Evolutionary conservation across 1,140 invertebrate species (phyloP), one percentile per base, ranked within the genome.

Genomic region (Lordiphosa clarofinis): DNA sequence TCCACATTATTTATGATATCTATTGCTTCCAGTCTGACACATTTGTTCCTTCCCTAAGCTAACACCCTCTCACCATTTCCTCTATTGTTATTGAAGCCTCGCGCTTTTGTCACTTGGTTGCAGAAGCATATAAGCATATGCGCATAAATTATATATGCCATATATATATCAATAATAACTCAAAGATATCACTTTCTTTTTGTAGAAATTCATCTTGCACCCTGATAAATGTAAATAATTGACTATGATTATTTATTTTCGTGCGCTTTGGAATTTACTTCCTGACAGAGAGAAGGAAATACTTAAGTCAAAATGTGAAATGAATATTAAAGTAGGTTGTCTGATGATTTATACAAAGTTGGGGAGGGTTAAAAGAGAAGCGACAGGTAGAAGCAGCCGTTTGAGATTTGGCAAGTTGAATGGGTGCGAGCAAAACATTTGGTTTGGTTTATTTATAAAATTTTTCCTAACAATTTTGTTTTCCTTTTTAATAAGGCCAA

Each of bases 191-290:
- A 28, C 3, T 21, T 21, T 21, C 21, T 21, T 21, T 21, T 21
- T 21, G 21, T 21, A 4, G 43, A n/a, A 31, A 46, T 46, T 11
- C 11, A 46, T 46, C 24, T 31, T 13, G 24, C 4, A 11, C 31
- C 7, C 43, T 31, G 24, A 21, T 31, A 46, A 28, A 11, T 46
- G 3, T 46, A 28, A 46, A 46, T 46, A 46, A 46, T 46, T 44
- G 42, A 44, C 42, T 44, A 28, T 31, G 43, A 46, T 46, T 46
- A 46, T 46, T 46, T 46, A 46, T 46, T n/a, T 5, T 46, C 4
- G 3, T 31, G 5, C 7, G 8, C 13, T 4, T 12, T 39, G 38
- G 21, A 28, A 28, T 28, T 28, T 7, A 5, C 24, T 5, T 7
- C 5, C 5, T 28, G 24, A 28, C 24, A 28, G 6, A 28, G 4